Evolutionary conservation across 2,113 vertebrate genomes (phyloP), one percentile per base, ranked within the genome.

Genomic region (Odocoileus hemionus): DNA sequence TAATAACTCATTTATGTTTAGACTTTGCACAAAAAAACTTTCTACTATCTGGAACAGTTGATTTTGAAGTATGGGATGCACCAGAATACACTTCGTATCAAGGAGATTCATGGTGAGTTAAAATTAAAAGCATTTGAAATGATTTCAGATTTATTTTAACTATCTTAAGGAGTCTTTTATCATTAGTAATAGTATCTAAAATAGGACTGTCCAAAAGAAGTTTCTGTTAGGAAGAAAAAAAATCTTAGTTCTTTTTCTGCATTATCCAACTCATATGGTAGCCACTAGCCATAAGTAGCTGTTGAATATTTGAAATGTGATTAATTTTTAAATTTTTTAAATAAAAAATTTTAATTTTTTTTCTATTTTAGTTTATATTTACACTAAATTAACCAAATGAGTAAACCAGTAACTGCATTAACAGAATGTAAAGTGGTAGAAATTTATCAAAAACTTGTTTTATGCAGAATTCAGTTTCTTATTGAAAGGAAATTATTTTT

Each of bases 21-120:
- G 99, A 99, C 99, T 36, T 76, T 98, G 89, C 99, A 99, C 98
- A 99, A 99, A 98, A 99, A 99, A 98, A 99, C 99, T 0, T 99
- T 99, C 98, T 99, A 99, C 98, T 99, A 99, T 96, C 98, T 99
- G 98, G 99, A 99, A 95, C 99, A 99, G 98, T 98, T 99, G 98
- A 99, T 99, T 98, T 98, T 99, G 83, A 99, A 99, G 96, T 99
- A 99, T 96, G 99, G 99, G 98, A 99, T 99, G 94, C 99, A 99
- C 96, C 99, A 99, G 97, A 99, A 99, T 97, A 98, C 99, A 0
- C 99, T 99, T 36, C 99, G 99, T 96, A 99, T 99, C 98, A 99
- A 99, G 97, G 99, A 99, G 98, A 99, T 99, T 95, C 99, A 99
- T 3, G 99, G 99, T 99, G 98, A 89, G 99, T 52, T 87, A 79